Evolutionary conservation across 2,113 vertebrate genomes (phyloP).

Genomic region (Rhinopomastus cyanomelas): DNA sequence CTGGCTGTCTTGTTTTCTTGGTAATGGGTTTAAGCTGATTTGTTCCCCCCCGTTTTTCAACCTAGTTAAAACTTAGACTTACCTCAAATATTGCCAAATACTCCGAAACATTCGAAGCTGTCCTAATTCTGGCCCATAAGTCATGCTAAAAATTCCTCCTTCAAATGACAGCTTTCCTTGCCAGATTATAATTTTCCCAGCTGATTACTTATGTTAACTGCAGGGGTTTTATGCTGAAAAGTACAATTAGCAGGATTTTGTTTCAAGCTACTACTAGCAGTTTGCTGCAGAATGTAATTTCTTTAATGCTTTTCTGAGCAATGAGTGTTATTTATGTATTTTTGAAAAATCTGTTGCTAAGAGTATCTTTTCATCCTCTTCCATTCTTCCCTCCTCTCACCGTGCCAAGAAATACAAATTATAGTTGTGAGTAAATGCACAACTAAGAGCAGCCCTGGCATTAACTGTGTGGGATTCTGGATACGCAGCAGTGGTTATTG

Average conservation of each 20-base stretch:
- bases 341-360: background rate
- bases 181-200: slow-evolving; percentile 43
- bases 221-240: slow-evolving; percentile 1
- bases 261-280: slow-evolving; percentile 10
- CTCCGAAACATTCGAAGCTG: slow-evolving; percentile 10
- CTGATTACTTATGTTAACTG: slow-evolving; percentile 37
- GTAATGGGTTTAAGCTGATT: background rate
- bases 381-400: background rate
- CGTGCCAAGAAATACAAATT: background rate
- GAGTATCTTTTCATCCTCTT: background rate
- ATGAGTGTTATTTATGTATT: background rate
- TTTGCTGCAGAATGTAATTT: slow-evolving; percentile 22
- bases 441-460: background rate
- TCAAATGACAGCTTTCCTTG: slow-evolving; percentile 42
- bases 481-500: background rate
- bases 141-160: slow-evolving; percentile 42
- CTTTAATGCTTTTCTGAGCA: slow-evolving; percentile 16
- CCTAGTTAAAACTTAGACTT: slow-evolving; percentile 15
- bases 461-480: background rate
- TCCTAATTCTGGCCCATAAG: slow-evolving; percentile 43
- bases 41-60: background rate
- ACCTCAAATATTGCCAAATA: slow-evolving; percentile 4
- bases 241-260: slow-evolving; percentile 39
- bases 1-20: background rate
- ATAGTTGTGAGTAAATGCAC: background rate